Conservation (phyloP, 2,888 invertebrate genomes). For the Bruchidius siliquastri region DNA sequence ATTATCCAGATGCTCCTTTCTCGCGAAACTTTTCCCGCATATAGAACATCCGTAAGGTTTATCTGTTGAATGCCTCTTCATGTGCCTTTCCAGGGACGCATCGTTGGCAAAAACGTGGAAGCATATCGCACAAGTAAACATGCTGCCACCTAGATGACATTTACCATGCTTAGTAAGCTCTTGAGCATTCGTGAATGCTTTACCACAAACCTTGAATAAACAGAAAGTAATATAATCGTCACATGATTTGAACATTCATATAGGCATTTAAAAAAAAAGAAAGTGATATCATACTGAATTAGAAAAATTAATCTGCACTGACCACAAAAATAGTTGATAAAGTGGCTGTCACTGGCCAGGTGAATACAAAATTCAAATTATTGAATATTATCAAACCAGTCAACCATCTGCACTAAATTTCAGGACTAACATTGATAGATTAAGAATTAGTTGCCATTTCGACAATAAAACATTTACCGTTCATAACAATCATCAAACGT, state of each 20-base stretch:
- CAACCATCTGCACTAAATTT: too few species aligned
- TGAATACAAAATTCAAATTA: too few species aligned
- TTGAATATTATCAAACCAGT: too few species aligned
- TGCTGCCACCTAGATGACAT: constrained; percentile 74
- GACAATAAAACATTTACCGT: too few species aligned
- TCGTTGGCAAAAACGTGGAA: constrained; percentile 72
- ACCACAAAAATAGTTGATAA: too few species aligned
- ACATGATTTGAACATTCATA: constrained; percentile 20
- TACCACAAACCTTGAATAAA: constrained; percentile 58
- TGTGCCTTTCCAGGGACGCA: constrained; percentile 67
- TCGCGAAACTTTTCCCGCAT: constrained; percentile 81
- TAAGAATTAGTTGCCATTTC: too few species aligned
- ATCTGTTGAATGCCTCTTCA: constrained; percentile 77
- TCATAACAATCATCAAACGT: too few species aligned
- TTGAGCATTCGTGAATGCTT: constrained; percentile 74
- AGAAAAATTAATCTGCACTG: too few species aligned
- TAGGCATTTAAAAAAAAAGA: neutral
- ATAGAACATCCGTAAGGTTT: constrained; percentile 81
- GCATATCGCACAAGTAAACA: constrained; percentile 69
- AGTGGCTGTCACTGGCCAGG: too few species aligned
- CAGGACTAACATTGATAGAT: too few species aligned
- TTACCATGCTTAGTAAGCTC: constrained; percentile 79
- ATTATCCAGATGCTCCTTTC: constrained; percentile 83
- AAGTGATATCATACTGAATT: too few species aligned
- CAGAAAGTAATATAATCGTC: constrained; percentile 32